Evolutionary conservation across 2,888 invertebrate genomes (phyloP), one percentile per base, ranked within the genome.

Genomic region (Gibbula magus): DNA sequence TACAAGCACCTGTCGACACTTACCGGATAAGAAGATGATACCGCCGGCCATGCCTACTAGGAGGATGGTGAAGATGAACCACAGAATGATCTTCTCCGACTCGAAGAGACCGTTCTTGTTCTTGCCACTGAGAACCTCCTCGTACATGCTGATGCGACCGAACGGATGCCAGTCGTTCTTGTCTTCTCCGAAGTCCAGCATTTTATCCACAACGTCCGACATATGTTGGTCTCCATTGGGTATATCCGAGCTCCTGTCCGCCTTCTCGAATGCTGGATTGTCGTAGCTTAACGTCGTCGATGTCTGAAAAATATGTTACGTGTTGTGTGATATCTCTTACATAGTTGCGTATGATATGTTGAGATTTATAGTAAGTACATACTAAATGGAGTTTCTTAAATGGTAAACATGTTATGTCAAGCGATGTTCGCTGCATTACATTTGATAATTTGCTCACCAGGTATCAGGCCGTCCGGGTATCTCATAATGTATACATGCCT

Each of bases 31-130:
- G 70, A 77, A 76, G 67, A 70, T 80, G 39, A 80, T 77, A 54
- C 76, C 70, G 18, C 67, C 76, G 32, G 70, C 76, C 67, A 80
- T 80, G 70, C 66, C 76, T 25, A 80, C 67, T 70, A 80, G 32
- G 70, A 66, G 52, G 29, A 77, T 70, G 73, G 70, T 76, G 77
- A 80, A 76, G 54, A 75, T 61, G 39, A 79, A 51, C 75, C 79
- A 79, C 20, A 75, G n/a, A 16, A 74, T 51, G 51, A 74, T 7
- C 7, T 45, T 51, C 25, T 51, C 51, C 22, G 74, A 74, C 22
- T 74, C 74, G n/a, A 39, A 39, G 10, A 25, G 45, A 8, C 25
- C 25, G 13, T 74, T 7, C 51, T 74, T 74, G 10, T 39, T 3
- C 18, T 74, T 51, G 2, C 25, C 74, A 18, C 45, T 25, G 20